A percentile compares a stretch with the other conserved stretches of the same genome.
Evolutionary conservation across 2,797 vertebrate species (phyloP).

Genomic region (Aplochiton taeniatus): DNA sequence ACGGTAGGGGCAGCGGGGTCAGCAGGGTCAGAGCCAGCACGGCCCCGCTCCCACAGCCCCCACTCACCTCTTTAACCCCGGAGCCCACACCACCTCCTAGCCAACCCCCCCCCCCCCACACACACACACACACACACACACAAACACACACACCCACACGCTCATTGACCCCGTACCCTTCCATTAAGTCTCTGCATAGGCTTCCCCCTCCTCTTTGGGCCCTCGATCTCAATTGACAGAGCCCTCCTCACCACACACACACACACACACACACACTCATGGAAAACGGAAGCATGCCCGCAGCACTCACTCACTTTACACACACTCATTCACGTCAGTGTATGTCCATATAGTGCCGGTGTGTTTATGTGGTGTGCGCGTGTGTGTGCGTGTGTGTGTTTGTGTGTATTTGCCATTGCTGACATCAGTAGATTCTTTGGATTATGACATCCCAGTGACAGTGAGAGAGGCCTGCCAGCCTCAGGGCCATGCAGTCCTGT

Average conservation of each 20-base stretch:
- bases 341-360: background rate
- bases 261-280: background rate
- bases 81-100: slow-evolving; percentile 12
- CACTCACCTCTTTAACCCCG: slow-evolving; percentile 16
- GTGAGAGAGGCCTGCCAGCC: slow-evolving; percentile 63
- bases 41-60: slow-evolving; percentile 50
- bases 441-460: slow-evolving; percentile 62
- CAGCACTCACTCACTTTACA: background rate
- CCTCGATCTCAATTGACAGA: too few species aligned
- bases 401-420: slow-evolving; percentile 27
- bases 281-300: too few species aligned
- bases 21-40: slow-evolving; percentile 54
- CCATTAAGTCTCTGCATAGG: too few species aligned
- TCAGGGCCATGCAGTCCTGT: slow-evolving; percentile 63
- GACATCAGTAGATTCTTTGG: slow-evolving; percentile 59
- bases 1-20: slow-evolving; percentile 34
- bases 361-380: slow-evolving; percentile 3
- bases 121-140: slow-evolving; percentile 22
- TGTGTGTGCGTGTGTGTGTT: background rate
- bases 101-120: background rate
- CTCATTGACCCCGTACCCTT: too few species aligned
- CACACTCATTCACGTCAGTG: background rate
- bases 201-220: too few species aligned
- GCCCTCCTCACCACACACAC: too few species aligned
- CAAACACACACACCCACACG: background rate